Conservation (phyloP, 1,140 invertebrate species). For the Micrasema minimum region DNA sequence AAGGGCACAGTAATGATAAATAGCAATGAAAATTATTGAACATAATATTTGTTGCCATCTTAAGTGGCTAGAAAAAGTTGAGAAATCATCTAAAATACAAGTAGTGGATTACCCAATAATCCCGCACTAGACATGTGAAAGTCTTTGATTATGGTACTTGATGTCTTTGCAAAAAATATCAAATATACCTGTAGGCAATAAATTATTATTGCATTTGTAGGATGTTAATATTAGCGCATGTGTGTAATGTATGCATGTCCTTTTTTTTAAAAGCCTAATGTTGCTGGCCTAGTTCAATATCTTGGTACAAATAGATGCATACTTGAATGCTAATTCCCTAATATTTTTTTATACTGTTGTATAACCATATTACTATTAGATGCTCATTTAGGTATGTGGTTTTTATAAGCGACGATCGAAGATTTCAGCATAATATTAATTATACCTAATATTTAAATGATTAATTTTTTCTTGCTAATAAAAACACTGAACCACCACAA, state of each 20-base stretch:
- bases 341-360: constrained; percentile 14
- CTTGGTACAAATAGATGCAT: constrained; percentile 4
- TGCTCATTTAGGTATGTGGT: too few species aligned
- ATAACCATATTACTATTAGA: not conserved
- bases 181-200: not conserved
- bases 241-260: constrained; percentile 3
- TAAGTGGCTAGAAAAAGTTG: not conserved
- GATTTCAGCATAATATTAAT: not conserved
- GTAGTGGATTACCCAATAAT: constrained; percentile 3
- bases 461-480: not conserved
- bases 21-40: not conserved
- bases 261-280: constrained; percentile 16
- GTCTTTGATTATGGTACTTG: constrained; percentile 18
- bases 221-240: constrained; percentile 15
- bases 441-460: not conserved
- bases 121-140: constrained; percentile 11
- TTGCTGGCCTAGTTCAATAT: constrained; percentile 26
- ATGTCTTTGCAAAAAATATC: constrained; percentile 19
- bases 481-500: not conserved
- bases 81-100: not conserved
- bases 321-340: constrained; percentile 33
- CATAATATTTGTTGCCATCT: not conserved
- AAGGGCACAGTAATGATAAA: constrained; percentile 11
- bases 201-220: constrained; percentile 18
- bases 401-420: too few species aligned